Evolutionary conservation across 2,888 invertebrate genomes (phyloP).

Genomic region (Platycheirus albimanus): DNA sequence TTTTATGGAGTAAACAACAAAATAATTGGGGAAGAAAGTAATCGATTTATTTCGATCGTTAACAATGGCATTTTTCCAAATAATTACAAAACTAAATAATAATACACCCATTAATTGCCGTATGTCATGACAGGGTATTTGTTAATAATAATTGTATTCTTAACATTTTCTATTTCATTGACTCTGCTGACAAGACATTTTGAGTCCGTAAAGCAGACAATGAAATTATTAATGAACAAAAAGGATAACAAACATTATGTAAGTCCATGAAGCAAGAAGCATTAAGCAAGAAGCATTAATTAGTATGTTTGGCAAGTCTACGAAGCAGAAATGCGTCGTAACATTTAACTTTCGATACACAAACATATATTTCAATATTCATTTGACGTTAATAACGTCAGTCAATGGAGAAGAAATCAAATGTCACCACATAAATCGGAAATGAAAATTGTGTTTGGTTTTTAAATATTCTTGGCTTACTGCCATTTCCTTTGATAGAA

Average conservation of each 20-base stretch:
- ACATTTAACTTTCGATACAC: slow-evolving; percentile 3
- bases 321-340: background rate
- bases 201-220: background rate
- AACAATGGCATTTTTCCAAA: background rate
- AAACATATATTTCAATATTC: slow-evolving; percentile 12
- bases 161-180: too few relatives aligned
- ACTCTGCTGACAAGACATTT: too few relatives aligned
- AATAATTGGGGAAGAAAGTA: background rate
- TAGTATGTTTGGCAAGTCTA: background rate
- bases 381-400: slow-evolving; percentile 12
- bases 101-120: background rate
- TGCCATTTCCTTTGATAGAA: background rate
- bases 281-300: slow-evolving; percentile 1
- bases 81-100: background rate
- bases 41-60: background rate
- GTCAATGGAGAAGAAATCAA: background rate
- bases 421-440: background rate
- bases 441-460: background rate
- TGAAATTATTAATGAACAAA: background rate
- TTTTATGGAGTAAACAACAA: background rate
- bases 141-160: too few relatives aligned
- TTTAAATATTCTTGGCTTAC: background rate
- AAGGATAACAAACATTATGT: background rate
- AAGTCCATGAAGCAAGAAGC: background rate
- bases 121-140: too few relatives aligned